phyloP scores from a whole-genome alignment of 2,113 vertebrate genomes.

The Psilopsiagon aurifrons region DNA sequence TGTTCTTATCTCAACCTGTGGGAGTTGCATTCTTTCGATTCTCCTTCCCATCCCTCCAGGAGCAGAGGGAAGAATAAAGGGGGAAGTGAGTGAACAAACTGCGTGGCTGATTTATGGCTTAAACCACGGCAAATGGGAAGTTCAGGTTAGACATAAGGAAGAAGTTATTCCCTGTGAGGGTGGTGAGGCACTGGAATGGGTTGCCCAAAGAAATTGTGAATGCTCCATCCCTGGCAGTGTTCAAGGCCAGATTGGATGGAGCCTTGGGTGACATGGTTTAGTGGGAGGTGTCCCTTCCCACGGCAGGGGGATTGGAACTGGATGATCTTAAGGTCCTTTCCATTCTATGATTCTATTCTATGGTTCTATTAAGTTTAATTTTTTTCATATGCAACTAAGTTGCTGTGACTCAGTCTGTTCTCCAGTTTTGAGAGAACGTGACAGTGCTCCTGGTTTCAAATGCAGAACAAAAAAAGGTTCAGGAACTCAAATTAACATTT shows the following conservation, averaged over 20 bases:
- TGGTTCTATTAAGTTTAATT: background rate
- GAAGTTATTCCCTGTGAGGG: too few species aligned
- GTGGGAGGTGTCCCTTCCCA: background rate
- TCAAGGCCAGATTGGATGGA: background rate
- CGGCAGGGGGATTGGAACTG: background rate
- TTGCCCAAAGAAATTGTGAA: too few species aligned
- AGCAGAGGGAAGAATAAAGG: too few species aligned
- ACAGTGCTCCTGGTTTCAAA: background rate
- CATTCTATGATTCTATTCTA: background rate
- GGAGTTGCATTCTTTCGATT: too few species aligned
- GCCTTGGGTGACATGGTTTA: background rate
- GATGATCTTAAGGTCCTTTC: background rate
- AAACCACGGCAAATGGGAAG: too few species aligned
- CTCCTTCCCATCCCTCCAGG: too few species aligned
- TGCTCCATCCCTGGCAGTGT: background rate
- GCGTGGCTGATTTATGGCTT: too few species aligned
- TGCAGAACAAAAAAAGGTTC: background rate
- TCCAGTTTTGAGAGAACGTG: background rate
- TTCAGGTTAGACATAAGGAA: too few species aligned
- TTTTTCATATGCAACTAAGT: background rate
- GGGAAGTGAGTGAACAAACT: too few species aligned
- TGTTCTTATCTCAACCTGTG: too few species aligned
- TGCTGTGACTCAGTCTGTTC: background rate
- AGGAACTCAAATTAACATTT: background rate
- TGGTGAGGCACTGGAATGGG: too few species aligned